phyloP scores from a whole-genome alignment of 2,797 vertebrate species.

The Pristis pectinata region DNA sequence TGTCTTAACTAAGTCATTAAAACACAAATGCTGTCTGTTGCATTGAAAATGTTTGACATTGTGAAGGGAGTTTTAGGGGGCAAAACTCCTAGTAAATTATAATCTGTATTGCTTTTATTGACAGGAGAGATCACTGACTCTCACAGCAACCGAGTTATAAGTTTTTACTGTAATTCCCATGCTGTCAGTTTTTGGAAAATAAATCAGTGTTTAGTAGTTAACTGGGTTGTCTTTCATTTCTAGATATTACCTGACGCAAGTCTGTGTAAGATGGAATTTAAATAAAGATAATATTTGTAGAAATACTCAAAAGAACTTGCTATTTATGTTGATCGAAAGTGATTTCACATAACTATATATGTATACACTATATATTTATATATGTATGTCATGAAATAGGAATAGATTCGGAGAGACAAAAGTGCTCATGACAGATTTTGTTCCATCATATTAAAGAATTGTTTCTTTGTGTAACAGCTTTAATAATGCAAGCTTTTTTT shows the following conservation, averaged over 20 bases:
- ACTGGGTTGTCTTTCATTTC: background rate
- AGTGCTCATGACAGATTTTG: background rate
- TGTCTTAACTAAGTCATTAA: slow-evolving; percentile 26
- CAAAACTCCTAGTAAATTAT: background rate
- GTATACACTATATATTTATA: background rate
- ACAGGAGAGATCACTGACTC: background rate
- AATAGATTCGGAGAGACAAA: background rate
- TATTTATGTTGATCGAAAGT: background rate
- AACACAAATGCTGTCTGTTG: background rate
- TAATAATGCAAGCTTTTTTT: background rate
- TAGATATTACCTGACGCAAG: background rate
- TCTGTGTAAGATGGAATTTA: background rate
- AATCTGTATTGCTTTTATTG: background rate
- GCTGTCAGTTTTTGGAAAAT: background rate
- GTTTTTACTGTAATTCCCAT: background rate
- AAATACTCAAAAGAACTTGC: background rate
- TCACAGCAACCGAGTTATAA: background rate
- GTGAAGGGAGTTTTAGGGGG: background rate
- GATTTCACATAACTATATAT: background rate
- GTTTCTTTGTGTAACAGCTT: slow-evolving; percentile 12
- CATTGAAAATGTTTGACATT: background rate
- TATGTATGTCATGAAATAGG: background rate
- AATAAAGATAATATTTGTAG: slow-evolving; percentile 15
- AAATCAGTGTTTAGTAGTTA: slow-evolving; percentile 20
- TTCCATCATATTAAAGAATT: background rate